These are phyloP conservation scores for Pyrocephalus nanus DNA, from an alignment of 2,797 vertebrate species.

Conservation along the genomic window DNA sequence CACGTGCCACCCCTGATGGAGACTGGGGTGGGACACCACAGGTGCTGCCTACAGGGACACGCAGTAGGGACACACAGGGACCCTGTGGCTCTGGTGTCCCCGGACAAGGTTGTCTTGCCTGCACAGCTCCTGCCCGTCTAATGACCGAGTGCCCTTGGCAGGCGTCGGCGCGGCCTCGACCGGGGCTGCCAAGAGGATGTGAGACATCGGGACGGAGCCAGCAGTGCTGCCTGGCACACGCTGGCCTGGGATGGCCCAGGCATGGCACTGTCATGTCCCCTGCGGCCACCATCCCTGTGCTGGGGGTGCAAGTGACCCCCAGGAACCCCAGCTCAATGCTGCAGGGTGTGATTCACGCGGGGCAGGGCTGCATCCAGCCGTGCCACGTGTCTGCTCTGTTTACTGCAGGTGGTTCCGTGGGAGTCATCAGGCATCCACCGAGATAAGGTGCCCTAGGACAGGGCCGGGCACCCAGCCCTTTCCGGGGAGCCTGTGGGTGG, in stretches of 20 bases:
- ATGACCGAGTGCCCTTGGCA: not conserved
- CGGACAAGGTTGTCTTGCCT: not conserved
- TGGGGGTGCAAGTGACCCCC: not conserved
- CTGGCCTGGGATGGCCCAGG: not conserved
- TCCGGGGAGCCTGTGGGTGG: not conserved
- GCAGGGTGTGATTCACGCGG: not conserved
- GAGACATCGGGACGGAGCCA: fast-evolving
- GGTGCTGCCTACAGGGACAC: not conserved
- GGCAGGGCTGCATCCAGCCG: not conserved
- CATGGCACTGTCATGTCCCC: fast-evolving
- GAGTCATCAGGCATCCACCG: not conserved
- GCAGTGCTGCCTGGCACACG: not conserved
- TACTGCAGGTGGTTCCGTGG: not conserved
- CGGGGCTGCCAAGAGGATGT: not conserved
- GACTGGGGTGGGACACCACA: fast-evolving
- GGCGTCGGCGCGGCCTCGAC: fast-evolving
- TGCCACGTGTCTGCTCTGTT: not conserved
- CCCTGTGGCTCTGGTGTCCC: not conserved
- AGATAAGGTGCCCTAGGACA: not conserved
- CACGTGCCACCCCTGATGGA: fast-evolving
- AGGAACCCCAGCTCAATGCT: not conserved
- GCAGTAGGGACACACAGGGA: not conserved
- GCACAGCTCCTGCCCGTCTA: fast-evolving
- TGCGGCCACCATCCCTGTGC: fast-evolving
- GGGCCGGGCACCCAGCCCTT: not conserved